These are phyloP conservation scores for Sinocyclocheilus anophthalmus DNA, from an alignment of 2,113 vertebrate species.

Conservation along the genomic window DNA sequence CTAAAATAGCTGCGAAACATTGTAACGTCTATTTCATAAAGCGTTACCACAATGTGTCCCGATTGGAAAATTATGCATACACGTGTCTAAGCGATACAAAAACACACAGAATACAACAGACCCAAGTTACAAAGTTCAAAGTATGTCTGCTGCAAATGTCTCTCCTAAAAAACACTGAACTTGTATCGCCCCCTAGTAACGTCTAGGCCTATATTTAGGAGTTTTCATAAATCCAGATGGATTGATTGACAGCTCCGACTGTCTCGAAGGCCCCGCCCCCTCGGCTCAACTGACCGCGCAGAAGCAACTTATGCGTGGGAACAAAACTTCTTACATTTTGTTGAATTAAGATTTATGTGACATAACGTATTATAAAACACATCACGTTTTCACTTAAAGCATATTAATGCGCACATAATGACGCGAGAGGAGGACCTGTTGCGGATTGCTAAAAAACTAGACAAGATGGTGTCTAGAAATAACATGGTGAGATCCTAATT, in stretches of 20 bases:
- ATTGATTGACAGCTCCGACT: conserved; percentile 47
- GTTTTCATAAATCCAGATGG: conserved; percentile 65
- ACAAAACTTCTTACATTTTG: conserved; percentile 57
- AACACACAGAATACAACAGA: background rate
- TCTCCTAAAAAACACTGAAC: background rate
- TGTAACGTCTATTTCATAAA: background rate
- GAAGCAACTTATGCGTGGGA: conserved; percentile 64
- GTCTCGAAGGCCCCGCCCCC: conserved; percentile 70
- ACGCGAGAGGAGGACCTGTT: conserved; percentile 87
- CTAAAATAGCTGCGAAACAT: background rate
- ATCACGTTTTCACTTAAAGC: background rate
- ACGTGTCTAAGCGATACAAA: too few species aligned
- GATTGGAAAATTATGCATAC: too few species aligned
- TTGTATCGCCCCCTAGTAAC: background rate
- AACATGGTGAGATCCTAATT: conserved; percentile 83
- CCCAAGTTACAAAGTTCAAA: background rate
- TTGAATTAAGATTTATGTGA: background rate
- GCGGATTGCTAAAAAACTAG: conserved; percentile 88
- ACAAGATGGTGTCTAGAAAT: conserved; percentile 96
- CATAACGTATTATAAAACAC: background rate
- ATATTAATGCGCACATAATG: conserved; percentile 77
- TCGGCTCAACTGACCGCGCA: conserved; percentile 59
- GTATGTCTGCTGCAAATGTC: background rate
- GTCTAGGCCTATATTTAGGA: conserved; percentile 73
- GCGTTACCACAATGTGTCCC: background rate